A percentile compares a stretch with the other conserved stretches of the same genome.
Evolutionary conservation across 2,797 vertebrate genomes (phyloP).

Genomic region (Poeciliopsis infans): DNA sequence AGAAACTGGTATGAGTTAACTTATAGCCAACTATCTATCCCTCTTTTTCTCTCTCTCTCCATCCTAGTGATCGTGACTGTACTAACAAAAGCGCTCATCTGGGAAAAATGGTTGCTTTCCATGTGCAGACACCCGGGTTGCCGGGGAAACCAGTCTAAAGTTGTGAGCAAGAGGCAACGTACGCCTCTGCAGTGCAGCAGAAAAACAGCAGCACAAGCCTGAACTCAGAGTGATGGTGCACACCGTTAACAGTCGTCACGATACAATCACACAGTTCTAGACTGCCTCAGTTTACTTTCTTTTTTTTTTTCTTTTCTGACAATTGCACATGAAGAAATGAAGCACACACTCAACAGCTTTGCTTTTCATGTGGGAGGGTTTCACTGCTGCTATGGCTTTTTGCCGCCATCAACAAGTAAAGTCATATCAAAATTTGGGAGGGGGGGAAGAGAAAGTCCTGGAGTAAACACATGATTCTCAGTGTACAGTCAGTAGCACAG

Average conservation of each 20-base stretch:
- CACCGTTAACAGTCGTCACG: slow-evolving; percentile 58
- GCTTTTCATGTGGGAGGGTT: slow-evolving; percentile 46
- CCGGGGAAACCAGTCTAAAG: slow-evolving; percentile 84
- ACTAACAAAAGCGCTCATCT: slow-evolving; percentile 83
- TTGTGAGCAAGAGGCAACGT: slow-evolving; percentile 77
- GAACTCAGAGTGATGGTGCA: slow-evolving; percentile 65
- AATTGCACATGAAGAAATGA: slow-evolving; percentile 38
- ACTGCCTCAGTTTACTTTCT: slow-evolving; percentile 10
- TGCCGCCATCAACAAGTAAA: slow-evolving; percentile 66
- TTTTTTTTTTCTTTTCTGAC: background rate
- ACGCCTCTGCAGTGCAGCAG: slow-evolving; percentile 85
- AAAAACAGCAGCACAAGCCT: slow-evolving; percentile 76
- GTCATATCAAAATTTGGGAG: slow-evolving; percentile 49
- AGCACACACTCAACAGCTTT: slow-evolving; percentile 34
- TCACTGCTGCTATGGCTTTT: slow-evolving; percentile 36
- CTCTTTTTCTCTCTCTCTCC: slow-evolving; percentile 47
- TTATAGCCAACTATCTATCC: slow-evolving; percentile 29
- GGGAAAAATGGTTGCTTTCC: slow-evolving; percentile 82
- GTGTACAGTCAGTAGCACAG: slow-evolving; percentile 32
- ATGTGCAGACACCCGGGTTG: slow-evolving; percentile 86
- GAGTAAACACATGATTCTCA: slow-evolving; percentile 46
- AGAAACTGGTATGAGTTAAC: slow-evolving; percentile 58
- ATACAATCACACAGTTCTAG: slow-evolving; percentile 43
- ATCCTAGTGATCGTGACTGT: slow-evolving; percentile 79
- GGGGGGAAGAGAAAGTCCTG: slow-evolving; percentile 36